phyloP scores from a whole-genome alignment of 2,113 vertebrate species.

The Sceloporus tristichus region DNA sequence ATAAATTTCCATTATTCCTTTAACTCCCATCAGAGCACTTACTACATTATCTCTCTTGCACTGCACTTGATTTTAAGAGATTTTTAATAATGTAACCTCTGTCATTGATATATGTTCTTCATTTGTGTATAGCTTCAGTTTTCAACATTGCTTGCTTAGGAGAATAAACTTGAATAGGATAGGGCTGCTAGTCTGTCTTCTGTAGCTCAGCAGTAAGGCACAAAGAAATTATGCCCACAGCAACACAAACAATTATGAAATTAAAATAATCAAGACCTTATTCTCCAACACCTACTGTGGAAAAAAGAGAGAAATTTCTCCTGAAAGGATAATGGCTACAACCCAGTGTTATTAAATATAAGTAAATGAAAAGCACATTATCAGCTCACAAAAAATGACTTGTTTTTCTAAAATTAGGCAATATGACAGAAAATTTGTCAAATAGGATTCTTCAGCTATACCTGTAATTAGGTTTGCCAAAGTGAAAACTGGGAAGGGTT shows the following conservation, averaged over 20 bases:
- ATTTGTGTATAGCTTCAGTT: background rate
- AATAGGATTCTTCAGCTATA: background rate
- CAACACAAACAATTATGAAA: background rate
- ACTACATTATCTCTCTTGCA: conserved; percentile 17
- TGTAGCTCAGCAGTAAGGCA: background rate
- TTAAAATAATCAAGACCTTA: background rate
- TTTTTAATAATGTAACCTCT: background rate
- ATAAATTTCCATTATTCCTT: conserved; percentile 50
- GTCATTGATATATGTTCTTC: background rate
- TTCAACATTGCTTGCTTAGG: background rate
- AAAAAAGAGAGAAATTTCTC: background rate
- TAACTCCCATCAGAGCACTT: background rate
- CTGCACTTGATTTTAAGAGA: conserved; percentile 7
- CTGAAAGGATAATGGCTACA: background rate
- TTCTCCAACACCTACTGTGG: background rate
- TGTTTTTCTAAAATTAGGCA: background rate
- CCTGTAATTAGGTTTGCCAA: background rate
- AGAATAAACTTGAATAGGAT: background rate
- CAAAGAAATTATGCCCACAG: background rate
- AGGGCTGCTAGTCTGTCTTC: background rate
- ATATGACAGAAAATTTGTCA: background rate
- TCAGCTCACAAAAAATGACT: background rate
- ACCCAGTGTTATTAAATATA: background rate
- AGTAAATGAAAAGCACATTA: background rate
- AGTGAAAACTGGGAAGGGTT: too few relatives aligned